These are phyloP conservation scores for Pteromalus puparum DNA, from an alignment of 1,140 invertebrate species.

Conservation along the genomic window DNA sequence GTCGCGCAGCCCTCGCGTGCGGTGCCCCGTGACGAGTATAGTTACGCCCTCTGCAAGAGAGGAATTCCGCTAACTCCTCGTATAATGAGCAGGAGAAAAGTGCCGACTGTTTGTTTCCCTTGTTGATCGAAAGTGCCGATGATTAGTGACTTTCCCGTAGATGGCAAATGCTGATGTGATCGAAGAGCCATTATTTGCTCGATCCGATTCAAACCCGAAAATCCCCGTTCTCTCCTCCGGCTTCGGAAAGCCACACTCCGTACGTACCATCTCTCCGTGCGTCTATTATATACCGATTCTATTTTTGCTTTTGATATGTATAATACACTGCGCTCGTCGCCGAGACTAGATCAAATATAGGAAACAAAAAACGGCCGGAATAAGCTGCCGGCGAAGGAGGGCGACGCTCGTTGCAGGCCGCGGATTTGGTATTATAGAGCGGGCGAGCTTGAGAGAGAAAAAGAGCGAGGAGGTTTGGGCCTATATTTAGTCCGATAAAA, in stretches of 20 bases:
- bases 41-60: slow-evolving; percentile 57
- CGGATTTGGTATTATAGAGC: slow-evolving; percentile 56
- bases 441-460: slow-evolving; percentile 41
- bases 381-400: not conserved
- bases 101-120: not conserved
- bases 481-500: slow-evolving; percentile 75
- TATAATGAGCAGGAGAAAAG: too few species aligned
- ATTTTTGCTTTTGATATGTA: not conserved
- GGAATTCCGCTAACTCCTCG: not conserved
- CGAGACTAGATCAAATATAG: not conserved
- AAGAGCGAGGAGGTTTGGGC: slow-evolving; percentile 63
- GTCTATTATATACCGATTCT: not conserved
- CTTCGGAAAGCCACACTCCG: too few species aligned
- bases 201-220: too few species aligned
- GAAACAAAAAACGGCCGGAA: not conserved
- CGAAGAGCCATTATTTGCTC: not conserved
- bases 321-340: not conserved
- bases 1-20: slow-evolving; percentile 40
- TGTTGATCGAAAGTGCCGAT: not conserved
- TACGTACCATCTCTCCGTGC: too few species aligned
- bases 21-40: slow-evolving; percentile 62
- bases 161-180: not conserved
- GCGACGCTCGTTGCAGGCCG: slow-evolving; percentile 54
- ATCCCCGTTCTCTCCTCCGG: too few species aligned
- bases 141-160: not conserved